Evolutionary conservation across 2,888 invertebrate species (phyloP).

Genomic region (Syrista parreyssii): DNA sequence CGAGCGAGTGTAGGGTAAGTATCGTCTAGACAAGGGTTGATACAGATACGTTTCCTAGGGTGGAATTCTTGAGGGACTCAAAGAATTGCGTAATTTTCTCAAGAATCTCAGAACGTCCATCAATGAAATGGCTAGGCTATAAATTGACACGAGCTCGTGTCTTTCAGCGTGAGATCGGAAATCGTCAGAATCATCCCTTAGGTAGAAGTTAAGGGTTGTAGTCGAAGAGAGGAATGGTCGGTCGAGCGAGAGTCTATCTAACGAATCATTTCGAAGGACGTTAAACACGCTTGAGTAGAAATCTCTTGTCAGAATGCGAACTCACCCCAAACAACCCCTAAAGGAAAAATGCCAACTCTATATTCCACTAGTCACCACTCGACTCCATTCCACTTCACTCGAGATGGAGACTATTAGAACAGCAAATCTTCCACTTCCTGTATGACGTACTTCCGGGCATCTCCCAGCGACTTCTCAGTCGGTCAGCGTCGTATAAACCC

Average conservation of each 20-base stretch:
- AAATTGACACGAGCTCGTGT: background rate
- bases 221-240: background rate
- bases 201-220: background rate
- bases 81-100: background rate
- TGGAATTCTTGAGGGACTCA: background rate
- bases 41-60: background rate
- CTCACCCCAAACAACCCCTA: background rate
- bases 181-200: background rate
- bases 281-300: conserved; percentile 37
- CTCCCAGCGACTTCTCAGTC: background rate
- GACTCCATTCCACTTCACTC: background rate
- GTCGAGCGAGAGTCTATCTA: conserved; percentile 34
- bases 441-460: background rate
- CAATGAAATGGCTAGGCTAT: background rate
- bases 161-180: background rate
- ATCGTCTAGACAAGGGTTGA: background rate
- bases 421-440: background rate
- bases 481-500: background rate
- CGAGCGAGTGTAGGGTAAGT: background rate
- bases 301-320: conserved; percentile 3
- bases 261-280: conserved; percentile 35
- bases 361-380: background rate
- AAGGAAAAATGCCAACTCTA: background rate
- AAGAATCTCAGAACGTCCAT: background rate
- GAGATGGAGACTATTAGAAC: background rate